phyloP scores from a whole-genome alignment of 2,888 invertebrate species.

The Hofmannophila pseudospretella region DNA sequence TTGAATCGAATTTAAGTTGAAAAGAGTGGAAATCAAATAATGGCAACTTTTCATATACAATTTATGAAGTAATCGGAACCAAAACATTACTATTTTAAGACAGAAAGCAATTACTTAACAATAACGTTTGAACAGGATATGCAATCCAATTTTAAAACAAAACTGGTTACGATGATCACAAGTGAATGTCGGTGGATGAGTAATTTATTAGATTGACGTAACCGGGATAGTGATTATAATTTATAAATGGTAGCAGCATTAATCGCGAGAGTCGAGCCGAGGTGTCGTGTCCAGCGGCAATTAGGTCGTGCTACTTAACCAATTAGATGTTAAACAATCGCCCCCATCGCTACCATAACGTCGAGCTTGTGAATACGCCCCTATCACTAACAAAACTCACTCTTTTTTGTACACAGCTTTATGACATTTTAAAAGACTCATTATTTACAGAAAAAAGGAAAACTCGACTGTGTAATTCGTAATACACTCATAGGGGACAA shows the following conservation, averaged over 20 bases:
- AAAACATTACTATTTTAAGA: too few species aligned
- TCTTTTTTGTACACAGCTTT: slow-evolving; percentile 63
- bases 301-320: slow-evolving; percentile 71
- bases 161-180: too few species aligned
- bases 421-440: slow-evolving; percentile 71
- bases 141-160: too few species aligned
- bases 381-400: slow-evolving; percentile 57
- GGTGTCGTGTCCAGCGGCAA: slow-evolving; percentile 63
- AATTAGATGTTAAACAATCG: slow-evolving; percentile 73
- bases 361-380: slow-evolving; percentile 68
- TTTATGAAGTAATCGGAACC: too few species aligned
- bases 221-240: slow-evolving; percentile 16
- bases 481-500: slow-evolving; percentile 64
- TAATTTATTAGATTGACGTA: slow-evolving; percentile 15
- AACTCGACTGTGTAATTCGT: slow-evolving; percentile 42
- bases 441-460: slow-evolving; percentile 61
- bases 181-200: not conserved
- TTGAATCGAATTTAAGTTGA: too few species aligned
- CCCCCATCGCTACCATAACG: slow-evolving; percentile 62
- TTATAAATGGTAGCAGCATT: slow-evolving; percentile 26
- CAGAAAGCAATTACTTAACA: too few species aligned
- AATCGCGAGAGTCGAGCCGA: slow-evolving; percentile 16
- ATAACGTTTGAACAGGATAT: too few species aligned
- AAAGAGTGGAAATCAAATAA: too few species aligned
- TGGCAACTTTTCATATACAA: too few species aligned